Evolutionary conservation across 2,888 invertebrate species (phyloP).

Genomic region (Caenorhabditis zanzibari): DNA sequence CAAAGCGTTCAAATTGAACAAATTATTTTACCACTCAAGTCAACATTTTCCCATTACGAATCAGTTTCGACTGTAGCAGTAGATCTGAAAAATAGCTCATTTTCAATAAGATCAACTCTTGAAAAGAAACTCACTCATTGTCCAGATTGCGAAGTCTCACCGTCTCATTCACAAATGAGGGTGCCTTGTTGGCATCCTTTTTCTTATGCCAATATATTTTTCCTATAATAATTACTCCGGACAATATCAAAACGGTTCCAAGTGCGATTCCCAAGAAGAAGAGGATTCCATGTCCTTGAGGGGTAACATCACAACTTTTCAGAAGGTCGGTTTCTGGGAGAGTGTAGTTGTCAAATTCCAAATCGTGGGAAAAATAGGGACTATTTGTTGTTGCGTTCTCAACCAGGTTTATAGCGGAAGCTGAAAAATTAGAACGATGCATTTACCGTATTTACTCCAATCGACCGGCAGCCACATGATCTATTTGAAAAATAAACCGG

Average conservation of each 20-base stretch:
- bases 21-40: no score
- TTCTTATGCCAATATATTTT: neutral
- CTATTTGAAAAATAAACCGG: no score
- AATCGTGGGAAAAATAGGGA: neutral
- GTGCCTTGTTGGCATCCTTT: neutral
- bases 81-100: neutral
- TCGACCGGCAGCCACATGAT: no score
- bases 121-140: neutral
- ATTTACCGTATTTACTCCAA: no score
- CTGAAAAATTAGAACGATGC: neutral
- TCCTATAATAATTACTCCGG: neutral
- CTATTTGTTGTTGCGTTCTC: neutral
- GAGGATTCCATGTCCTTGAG: constrained; percentile 1
- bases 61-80: neutral
- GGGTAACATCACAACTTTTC: neutral
- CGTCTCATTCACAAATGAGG: neutral
- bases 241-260: neutral
- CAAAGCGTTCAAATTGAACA: no score
- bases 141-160: neutral
- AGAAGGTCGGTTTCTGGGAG: neutral
- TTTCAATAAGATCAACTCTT: neutral
- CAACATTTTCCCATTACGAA: no score
- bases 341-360: neutral
- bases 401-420: no score
- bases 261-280: neutral